Conservation (phyloP, 2,113 vertebrate species). For the Hirundichthys speculiger region DNA sequence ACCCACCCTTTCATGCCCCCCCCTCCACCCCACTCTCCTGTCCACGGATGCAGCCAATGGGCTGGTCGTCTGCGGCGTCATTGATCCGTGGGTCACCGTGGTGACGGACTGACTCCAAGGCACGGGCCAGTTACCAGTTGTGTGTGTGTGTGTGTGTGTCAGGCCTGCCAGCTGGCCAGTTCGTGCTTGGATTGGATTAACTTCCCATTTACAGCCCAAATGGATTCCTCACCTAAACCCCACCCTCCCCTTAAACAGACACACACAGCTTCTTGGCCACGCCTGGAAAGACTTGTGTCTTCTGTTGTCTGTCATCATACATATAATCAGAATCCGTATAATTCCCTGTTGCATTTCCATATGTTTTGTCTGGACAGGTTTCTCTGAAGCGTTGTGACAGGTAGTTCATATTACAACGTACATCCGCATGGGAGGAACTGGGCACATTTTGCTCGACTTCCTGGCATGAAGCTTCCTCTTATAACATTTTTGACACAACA, state of each 20-base stretch:
- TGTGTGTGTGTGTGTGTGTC: conserved; percentile 55
- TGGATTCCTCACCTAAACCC: conserved; percentile 54
- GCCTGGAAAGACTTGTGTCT: background rate
- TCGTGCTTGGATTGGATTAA: conserved; percentile 79
- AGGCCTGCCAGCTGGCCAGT: conserved; percentile 77
- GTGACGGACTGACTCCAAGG: conserved; percentile 67
- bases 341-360: background rate
- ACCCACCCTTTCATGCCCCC: background rate
- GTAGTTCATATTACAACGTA: background rate
- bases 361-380: background rate
- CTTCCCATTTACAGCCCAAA: conserved; percentile 74
- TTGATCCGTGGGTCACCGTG: conserved; percentile 73
- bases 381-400: background rate
- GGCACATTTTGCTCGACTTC: conserved; percentile 11
- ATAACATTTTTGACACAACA: conserved; percentile 14
- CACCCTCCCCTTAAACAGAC: conserved; percentile 22
- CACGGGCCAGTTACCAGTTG: conserved; percentile 73
- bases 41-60: conserved; percentile 43
- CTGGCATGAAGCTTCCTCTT: conserved; percentile 30
- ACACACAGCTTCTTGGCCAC: conserved; percentile 16
- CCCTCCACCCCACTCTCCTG: background rate
- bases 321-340: no score
- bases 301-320: no score
- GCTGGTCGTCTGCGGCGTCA: conserved; percentile 63
- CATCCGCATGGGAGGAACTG: background rate